phyloP scores from a whole-genome alignment of 2,113 vertebrate genomes.

The Phrynosoma platyrhinos region DNA sequence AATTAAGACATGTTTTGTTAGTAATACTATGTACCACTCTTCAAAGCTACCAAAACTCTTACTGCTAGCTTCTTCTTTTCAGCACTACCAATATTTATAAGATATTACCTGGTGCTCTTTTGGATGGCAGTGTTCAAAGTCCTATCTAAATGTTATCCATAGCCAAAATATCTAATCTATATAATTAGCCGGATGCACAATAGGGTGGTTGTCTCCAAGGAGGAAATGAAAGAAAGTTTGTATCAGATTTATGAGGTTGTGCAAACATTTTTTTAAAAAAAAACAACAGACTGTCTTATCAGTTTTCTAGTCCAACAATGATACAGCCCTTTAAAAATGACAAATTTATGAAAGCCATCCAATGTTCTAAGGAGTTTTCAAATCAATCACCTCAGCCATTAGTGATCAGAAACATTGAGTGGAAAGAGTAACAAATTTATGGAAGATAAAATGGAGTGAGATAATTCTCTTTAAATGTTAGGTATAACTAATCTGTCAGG shows the following conservation, averaged over 20 bases:
- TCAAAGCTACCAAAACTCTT: background rate
- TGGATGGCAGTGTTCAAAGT: background rate
- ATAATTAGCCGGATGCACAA: background rate
- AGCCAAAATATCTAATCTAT: constrained; percentile 3
- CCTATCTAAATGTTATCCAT: background rate
- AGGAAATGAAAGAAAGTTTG: background rate
- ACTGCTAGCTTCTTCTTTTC: background rate
- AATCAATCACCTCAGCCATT: background rate
- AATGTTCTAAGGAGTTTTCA: background rate
- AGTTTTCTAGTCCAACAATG: background rate
- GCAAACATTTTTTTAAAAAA: background rate
- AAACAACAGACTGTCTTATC: background rate
- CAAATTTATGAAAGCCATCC: background rate
- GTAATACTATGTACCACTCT: background rate
- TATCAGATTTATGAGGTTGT: background rate
- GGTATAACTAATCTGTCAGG: background rate
- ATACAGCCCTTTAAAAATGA: constrained; percentile 10
- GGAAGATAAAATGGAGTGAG: background rate
- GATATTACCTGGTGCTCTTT: background rate
- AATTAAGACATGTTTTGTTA: no score
- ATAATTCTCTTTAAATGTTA: background rate
- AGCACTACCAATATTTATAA: background rate
- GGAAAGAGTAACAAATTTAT: constrained; percentile 27
- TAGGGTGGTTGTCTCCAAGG: background rate
- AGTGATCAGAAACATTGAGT: background rate